phyloP scores from a whole-genome alignment of 2,888 invertebrate genomes.

The Tupiocoris notatus region DNA sequence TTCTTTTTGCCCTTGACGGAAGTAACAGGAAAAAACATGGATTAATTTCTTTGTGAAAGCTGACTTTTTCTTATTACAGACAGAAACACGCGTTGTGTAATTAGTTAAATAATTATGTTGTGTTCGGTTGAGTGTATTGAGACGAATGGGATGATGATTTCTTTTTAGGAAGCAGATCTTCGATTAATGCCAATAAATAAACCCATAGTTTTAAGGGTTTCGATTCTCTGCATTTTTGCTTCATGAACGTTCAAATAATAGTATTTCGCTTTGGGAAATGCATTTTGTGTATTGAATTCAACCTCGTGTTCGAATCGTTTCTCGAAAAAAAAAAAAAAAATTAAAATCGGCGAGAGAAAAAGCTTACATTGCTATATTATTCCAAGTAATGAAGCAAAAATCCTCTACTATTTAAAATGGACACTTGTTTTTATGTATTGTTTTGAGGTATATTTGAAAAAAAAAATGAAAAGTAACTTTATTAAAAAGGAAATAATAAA shows the following conservation, averaged over 20 bases:
- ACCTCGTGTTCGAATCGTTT: not conserved
- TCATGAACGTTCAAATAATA: slow-evolving; percentile 23
- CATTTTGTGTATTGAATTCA: not conserved
- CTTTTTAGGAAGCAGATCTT: slow-evolving; percentile 22
- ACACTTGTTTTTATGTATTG: slow-evolving; percentile 33
- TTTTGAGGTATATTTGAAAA: slow-evolving; percentile 34
- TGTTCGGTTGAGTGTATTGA: slow-evolving; percentile 28
- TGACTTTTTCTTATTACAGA: slow-evolving; percentile 28
- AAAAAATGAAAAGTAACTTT: slow-evolving; percentile 34
- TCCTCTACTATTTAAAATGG: slow-evolving; percentile 21
- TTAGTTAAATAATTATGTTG: slow-evolving; percentile 19
- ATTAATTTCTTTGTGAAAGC: slow-evolving; percentile 18
- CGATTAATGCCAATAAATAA: slow-evolving; percentile 31
- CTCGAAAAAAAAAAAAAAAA: too few species aligned
- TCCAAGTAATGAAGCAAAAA: not conserved
- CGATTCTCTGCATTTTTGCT: slow-evolving; percentile 28
- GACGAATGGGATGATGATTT: slow-evolving; percentile 27
- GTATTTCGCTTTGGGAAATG: slow-evolving; percentile 2
- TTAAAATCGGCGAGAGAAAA: not conserved
- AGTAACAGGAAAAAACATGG: not conserved
- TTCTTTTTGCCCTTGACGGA: not conserved
- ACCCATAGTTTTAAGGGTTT: slow-evolving; percentile 32
- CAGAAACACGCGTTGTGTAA: slow-evolving; percentile 30
- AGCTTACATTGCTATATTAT: not conserved
- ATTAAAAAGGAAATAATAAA: slow-evolving; percentile 33